These are phyloP conservation scores for Leptarthrus brevirostris DNA, from an alignment of 2,888 invertebrate species.

Conservation along the genomic window DNA sequence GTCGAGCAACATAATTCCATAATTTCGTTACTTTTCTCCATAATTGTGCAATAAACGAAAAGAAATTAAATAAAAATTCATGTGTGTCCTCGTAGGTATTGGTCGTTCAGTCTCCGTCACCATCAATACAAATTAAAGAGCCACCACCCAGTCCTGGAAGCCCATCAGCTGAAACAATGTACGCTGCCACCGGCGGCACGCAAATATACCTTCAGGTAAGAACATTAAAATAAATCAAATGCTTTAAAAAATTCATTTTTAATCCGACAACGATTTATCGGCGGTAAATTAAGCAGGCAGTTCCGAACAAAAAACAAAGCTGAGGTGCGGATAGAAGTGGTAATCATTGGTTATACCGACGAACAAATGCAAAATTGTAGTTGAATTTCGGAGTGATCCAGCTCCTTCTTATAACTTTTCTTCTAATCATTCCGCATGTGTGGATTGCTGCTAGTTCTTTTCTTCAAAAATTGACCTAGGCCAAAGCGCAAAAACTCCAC, in stretches of 20 bases:
- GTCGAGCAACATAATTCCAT: no score
- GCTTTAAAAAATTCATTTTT: constrained; percentile 5
- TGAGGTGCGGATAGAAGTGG: neutral
- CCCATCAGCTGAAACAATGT: constrained; percentile 65
- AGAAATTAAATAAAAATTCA: no score
- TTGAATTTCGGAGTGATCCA: neutral
- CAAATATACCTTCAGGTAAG: constrained; percentile 68
- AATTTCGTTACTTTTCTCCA: neutral
- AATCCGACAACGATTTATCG: constrained; percentile 40
- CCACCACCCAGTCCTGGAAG: constrained; percentile 65
- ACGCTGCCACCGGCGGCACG: constrained; percentile 67
- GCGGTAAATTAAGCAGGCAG: constrained; percentile 2
- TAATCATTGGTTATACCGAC: neutral
- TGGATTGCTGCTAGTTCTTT: neutral
- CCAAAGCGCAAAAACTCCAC: neutral
- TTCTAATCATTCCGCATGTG: neutral
- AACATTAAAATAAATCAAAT: constrained; percentile 49
- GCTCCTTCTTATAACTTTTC: no score
- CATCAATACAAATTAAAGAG: constrained; percentile 64
- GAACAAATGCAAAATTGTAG: no score
- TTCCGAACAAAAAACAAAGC: neutral
- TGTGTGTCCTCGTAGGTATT: constrained; percentile 60
- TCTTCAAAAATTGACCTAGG: neutral
- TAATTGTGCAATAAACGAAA: constrained; percentile 18
- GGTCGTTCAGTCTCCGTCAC: constrained; percentile 64